Evolutionary conservation across 1,140 invertebrate genomes (phyloP), one percentile per base, ranked within the genome.

Genomic region (Leucophenga varia): DNA sequence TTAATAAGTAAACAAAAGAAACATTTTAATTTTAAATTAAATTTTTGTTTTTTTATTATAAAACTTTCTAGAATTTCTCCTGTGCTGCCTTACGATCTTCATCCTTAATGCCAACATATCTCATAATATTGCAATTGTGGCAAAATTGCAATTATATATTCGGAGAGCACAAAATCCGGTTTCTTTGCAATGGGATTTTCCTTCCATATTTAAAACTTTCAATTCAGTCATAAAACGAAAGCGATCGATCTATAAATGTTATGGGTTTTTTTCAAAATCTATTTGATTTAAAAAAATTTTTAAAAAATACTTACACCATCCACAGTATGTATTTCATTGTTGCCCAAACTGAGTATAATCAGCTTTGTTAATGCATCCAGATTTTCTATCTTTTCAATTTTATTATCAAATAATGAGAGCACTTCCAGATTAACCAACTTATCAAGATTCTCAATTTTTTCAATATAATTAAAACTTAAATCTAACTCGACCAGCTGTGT

Each of bases 391-490:
- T 77, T 81, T 32, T 73, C 75, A 34, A 98, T 93, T 50, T 87
- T 79, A 79, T 98, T 97, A 43, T 89, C 84, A 57, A 83, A 90
- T 61, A 82, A 65, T 42, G 83, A 82, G 8, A 90, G 55, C 60
- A 91, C 84, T 63, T 91, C 86, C 19, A 97, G 76, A 46, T 91
- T 86, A 3, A 78, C 65, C 2, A 92, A 73, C 38, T 77, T 74
- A 14, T 90, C 82, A 10, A 96, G 76, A 56, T 92, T 91, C 79
- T 95, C 90, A 37, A 97, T 90, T 61, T 81, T 81, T 53, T 82
- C 79, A 32, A 97, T 91, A 35, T 84, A 83, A 78, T 97, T 97
- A 55, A 91, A 92, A 13, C 90, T 88, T 25, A 92, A 73, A 63
- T 89, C 90, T 12, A 97, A 75, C 78, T 93, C 86, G 50, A 80